Conservation (phyloP, 2,797 vertebrate genomes). For the Falco biarmicus region DNA sequence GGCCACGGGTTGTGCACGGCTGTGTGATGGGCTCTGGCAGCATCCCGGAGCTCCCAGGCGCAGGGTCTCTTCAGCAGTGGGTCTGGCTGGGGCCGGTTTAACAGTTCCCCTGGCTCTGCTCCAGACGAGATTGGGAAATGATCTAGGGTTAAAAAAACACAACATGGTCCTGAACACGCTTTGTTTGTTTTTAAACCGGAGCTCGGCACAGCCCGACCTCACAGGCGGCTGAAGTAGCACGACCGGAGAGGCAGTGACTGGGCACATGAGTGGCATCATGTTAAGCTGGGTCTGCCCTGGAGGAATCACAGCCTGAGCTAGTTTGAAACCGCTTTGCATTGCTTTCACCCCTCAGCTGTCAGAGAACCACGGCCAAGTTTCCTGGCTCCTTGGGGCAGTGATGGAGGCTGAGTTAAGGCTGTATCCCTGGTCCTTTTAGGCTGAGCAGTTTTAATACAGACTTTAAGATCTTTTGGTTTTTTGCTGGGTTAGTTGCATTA, state of each 20-base stretch:
- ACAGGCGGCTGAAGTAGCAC: neutral
- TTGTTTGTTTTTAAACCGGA: neutral
- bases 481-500: neutral
- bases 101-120: constrained; percentile 11
- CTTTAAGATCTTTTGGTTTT: neutral
- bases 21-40: neutral
- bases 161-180: neutral
- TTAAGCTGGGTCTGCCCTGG: neutral
- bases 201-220: neutral
- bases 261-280: neutral
- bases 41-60: neutral
- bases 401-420: neutral
- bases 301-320: neutral
- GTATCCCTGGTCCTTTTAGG: neutral
- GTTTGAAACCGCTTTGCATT: neutral
- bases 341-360: neutral
- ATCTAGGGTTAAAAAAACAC: constrained; percentile 50
- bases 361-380: neutral
- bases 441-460: neutral
- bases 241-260: neutral
- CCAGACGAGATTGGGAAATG: constrained; percentile 54
- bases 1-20: rapidly evolving
- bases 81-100: neutral
- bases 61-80: neutral
- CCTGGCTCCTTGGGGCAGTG: neutral